Evolutionary conservation across 1,140 invertebrate genomes (phyloP).

Genomic region (Amyelois transitella): DNA sequence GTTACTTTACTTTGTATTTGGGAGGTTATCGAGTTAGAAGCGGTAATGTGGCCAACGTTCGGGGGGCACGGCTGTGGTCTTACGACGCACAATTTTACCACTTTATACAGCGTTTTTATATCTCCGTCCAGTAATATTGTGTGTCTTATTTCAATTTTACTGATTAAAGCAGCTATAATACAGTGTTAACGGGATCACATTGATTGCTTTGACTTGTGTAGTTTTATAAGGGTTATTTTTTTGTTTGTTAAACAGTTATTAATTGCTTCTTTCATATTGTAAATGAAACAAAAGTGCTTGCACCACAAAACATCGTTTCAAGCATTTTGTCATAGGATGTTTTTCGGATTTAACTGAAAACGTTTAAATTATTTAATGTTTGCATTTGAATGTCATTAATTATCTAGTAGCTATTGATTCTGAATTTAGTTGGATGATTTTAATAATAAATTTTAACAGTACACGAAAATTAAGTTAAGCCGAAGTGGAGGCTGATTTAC

Average conservation of each 20-base stretch:
- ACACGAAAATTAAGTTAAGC: constrained; percentile 1
- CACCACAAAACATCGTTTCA: not conserved
- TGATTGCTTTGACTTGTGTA: constrained; percentile 11
- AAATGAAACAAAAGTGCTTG: not conserved
- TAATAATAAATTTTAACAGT: not conserved
- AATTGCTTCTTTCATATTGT: no score
- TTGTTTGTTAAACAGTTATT: no score
- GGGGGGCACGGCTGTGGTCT: constrained; percentile 3
- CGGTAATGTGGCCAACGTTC: not conserved
- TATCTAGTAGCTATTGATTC: not conserved
- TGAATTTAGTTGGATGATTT: not conserved
- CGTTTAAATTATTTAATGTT: not conserved
- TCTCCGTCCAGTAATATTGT: constrained; percentile 46
- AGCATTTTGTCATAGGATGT: constrained; percentile 2
- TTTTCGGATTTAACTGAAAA: not conserved
- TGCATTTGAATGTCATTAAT: not conserved
- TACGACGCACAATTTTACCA: constrained; percentile 54
- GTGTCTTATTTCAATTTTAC: constrained; percentile 20
- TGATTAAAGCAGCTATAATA: not conserved
- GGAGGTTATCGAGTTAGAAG: constrained; percentile 13
- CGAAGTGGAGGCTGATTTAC: constrained; percentile 3
- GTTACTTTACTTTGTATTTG: constrained; percentile 29
- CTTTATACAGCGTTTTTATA: constrained; percentile 39
- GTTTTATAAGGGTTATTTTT: not conserved
- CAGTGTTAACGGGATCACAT: not conserved